phyloP scores from a whole-genome alignment of 2,888 invertebrate genomes.

The Danaus chrysippus region DNA sequence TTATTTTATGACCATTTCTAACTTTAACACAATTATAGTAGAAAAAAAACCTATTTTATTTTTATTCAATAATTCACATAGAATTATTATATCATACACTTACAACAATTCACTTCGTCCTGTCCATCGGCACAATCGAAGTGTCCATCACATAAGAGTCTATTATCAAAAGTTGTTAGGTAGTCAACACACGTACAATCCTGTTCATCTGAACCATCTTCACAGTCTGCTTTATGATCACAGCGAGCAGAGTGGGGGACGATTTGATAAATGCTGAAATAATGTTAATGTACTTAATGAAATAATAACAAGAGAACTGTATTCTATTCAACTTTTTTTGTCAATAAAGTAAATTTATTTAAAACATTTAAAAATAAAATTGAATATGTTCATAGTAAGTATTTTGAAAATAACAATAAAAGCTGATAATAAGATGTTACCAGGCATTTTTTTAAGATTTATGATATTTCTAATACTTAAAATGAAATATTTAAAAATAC shows the following conservation, averaged over 20 bases:
- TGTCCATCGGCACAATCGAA: conserved; percentile 86
- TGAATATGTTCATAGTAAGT: no score
- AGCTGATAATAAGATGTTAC: no score
- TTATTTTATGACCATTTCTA: no score
- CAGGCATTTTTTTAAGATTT: no score
- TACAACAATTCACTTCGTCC: conserved; percentile 87
- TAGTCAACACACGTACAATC: conserved; percentile 86
- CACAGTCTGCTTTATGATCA: conserved; percentile 85
- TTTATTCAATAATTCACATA: no score
- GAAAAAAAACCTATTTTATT: no score
- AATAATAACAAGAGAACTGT: conserved; percentile 6
- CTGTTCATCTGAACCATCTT: conserved; percentile 89
- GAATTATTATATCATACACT: conserved; percentile 39
- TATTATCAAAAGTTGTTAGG: conserved; percentile 69
- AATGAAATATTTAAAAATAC: no score
- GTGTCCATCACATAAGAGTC: conserved; percentile 86
- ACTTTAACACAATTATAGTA: no score
- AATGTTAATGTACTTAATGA: conserved; percentile 2
- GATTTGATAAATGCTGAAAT: conserved; percentile 81
- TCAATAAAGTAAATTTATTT: no score
- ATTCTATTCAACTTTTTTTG: not conserved
- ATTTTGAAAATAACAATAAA: no score
- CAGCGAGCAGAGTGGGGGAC: conserved; percentile 81
- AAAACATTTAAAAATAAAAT: no score
- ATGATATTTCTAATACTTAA: no score